These are phyloP conservation scores for Yponomeuta evonymella DNA, from an alignment of 2,888 invertebrate species.

Conservation along the genomic window DNA sequence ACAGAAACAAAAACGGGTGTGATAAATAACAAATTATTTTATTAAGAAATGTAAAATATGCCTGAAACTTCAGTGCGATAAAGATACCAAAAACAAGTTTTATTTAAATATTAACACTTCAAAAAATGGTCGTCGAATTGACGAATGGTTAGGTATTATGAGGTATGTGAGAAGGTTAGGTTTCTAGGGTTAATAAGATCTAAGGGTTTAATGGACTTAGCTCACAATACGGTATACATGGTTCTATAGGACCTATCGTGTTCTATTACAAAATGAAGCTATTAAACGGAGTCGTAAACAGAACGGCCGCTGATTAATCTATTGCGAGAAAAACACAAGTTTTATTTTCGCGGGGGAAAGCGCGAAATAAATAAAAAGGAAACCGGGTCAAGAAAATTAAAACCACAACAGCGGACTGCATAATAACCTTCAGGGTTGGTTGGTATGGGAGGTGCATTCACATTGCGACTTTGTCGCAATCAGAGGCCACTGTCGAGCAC, in stretches of 20 bases:
- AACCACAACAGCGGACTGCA: slow-evolving; percentile 45
- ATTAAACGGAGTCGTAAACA: slow-evolving; percentile 14
- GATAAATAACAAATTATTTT: too few species aligned
- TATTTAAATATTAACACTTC: too few species aligned
- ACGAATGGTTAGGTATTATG: too few species aligned
- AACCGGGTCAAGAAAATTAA: slow-evolving; percentile 68
- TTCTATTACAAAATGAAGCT: not conserved
- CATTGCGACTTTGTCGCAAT: not conserved
- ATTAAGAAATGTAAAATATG: too few species aligned
- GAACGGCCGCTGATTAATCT: slow-evolving; percentile 47
- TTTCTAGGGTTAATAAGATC: too few species aligned
- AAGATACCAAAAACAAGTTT: too few species aligned
- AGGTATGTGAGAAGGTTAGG: too few species aligned
- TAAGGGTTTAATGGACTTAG: too few species aligned
- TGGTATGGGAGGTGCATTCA: slow-evolving; percentile 25
- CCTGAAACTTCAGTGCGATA: too few species aligned
- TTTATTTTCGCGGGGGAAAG: slow-evolving; percentile 41
- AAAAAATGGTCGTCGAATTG: too few species aligned
- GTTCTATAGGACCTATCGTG: not conserved
- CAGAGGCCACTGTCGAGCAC: not conserved
- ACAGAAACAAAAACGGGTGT: too few species aligned
- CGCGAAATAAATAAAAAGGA: slow-evolving; percentile 26
- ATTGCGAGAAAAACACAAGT: slow-evolving; percentile 39
- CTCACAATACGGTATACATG: not conserved
- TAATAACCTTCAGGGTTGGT: slow-evolving; percentile 41